Conservation (phyloP, 2,797 vertebrate genomes). For the Protosalanx chinensis region DNA sequence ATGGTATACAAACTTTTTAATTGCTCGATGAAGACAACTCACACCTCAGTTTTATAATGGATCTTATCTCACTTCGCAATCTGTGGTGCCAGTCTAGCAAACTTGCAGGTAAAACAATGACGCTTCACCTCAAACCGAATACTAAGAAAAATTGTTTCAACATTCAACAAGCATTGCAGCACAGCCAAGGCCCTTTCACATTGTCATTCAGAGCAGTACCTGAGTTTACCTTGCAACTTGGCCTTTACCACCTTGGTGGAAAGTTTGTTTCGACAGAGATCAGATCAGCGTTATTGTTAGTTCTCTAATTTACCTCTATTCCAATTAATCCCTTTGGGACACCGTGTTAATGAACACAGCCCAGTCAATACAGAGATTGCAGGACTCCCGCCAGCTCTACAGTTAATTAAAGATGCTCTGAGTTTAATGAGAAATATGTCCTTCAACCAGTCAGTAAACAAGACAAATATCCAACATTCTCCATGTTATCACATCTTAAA, state of each 20-base stretch:
- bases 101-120: background rate
- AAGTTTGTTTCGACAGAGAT: conserved; percentile 4
- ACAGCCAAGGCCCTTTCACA: conserved; percentile 5
- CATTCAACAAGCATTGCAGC: conserved; percentile 23
- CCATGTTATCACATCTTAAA: background rate
- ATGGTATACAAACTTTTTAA: conserved; percentile 38
- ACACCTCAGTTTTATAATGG: conserved; percentile 15
- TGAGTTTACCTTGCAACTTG: conserved; percentile 15
- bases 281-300: conserved; percentile 17
- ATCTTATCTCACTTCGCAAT: background rate
- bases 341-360: conserved; percentile 29
- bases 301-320: conserved; percentile 21
- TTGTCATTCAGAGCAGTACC: background rate
- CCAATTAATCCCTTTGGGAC: conserved; percentile 20
- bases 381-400: conserved; percentile 14
- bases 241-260: background rate
- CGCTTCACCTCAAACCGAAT: background rate
- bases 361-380: conserved; percentile 30
- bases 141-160: conserved; percentile 23
- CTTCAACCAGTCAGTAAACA: conserved; percentile 24
- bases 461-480: conserved; percentile 5
- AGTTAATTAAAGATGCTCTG: conserved; percentile 16
- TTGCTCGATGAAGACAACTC: conserved; percentile 23
- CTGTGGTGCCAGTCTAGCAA: background rate
- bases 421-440: conserved; percentile 18